Evolutionary conservation across 2,888 invertebrate genomes (phyloP).

Genomic region (Asteroscopus sphinx): DNA sequence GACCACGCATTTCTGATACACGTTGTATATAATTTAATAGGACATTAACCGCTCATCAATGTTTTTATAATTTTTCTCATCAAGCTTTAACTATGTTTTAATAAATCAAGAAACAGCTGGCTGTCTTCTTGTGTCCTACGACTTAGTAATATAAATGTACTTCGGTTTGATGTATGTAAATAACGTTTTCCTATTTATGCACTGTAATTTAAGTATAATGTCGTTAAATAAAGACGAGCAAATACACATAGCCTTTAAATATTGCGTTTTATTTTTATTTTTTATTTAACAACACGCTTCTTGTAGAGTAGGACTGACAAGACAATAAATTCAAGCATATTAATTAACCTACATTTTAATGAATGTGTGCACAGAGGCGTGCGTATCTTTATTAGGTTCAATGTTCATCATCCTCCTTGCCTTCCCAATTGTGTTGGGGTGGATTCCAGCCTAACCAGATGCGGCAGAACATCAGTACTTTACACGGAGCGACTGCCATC

Average conservation of each 20-base stretch:
- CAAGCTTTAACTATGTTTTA: conserved; percentile 30
- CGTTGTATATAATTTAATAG: too few species aligned
- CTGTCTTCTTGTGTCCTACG: conserved; percentile 46
- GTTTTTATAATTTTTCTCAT: conserved; percentile 50
- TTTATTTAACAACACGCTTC: not conserved
- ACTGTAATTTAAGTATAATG: conserved; percentile 77
- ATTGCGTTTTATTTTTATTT: conserved; percentile 68
- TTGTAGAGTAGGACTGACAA: not conserved
- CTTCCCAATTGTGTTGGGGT: too few species aligned
- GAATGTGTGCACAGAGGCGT: too few species aligned
- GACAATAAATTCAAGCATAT: too few species aligned
- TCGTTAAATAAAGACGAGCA: conserved; percentile 74
- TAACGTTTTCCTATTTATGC: conserved; percentile 87
- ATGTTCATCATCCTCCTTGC: too few species aligned
- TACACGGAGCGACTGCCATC: too few species aligned
- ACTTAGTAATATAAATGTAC: conserved; percentile 45
- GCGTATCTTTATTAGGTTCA: too few species aligned
- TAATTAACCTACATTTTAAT: too few species aligned
- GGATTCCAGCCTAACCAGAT: too few species aligned
- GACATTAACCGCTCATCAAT: not conserved
- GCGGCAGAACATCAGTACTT: too few species aligned
- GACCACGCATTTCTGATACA: too few species aligned
- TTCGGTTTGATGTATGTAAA: conserved; percentile 74
- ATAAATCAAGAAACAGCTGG: conserved; percentile 50
- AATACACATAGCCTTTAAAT: conserved; percentile 77